Percentiles rank a stretch among this genome's conserved stretches.
Conservation (phyloP, 2,888 invertebrate species). For the Meteorus colon region DNA sequence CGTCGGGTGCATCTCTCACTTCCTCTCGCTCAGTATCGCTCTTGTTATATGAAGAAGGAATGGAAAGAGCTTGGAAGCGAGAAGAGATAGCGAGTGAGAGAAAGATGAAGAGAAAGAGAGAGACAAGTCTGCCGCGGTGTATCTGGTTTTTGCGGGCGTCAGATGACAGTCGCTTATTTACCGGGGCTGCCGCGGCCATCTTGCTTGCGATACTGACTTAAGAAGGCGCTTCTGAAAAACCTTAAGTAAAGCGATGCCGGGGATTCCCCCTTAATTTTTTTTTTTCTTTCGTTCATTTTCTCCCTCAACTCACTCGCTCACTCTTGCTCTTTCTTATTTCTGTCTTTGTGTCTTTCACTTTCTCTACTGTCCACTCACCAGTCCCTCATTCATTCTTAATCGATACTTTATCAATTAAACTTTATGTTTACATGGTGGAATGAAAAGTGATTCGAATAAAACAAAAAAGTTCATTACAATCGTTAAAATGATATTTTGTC, state of each 20-base stretch:
- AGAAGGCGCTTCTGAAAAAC: conserved; percentile 59
- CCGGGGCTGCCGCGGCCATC: conserved; percentile 70
- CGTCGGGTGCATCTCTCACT: conserved; percentile 15
- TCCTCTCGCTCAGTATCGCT: not conserved
- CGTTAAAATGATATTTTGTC: no score
- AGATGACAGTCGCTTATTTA: conserved; percentile 73
- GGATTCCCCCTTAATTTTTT: conserved; percentile 48
- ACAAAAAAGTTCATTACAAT: not conserved
- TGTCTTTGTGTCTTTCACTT: conserved; percentile 21
- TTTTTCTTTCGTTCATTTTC: conserved; percentile 36
- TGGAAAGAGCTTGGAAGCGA: conserved; percentile 35
- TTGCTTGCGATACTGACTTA: conserved; percentile 69
- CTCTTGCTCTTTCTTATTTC: not conserved
- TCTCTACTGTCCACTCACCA: conserved; percentile 15
- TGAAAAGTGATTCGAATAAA: not conserved
- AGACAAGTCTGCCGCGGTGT: conserved; percentile 68
- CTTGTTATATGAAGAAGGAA: conserved; percentile 24
- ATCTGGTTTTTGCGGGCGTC: conserved; percentile 72
- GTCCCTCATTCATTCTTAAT: conserved; percentile 6
- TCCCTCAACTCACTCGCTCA: conserved; percentile 50
- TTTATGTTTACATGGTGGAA: not conserved
- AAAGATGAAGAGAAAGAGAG: conserved; percentile 49
- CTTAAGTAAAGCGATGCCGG: conserved; percentile 41
- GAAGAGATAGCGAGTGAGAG: conserved; percentile 33
- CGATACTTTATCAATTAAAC: conserved; percentile 28